Conservation (phyloP, 2,113 vertebrate genomes). For the Ardeotis arabs region DNA sequence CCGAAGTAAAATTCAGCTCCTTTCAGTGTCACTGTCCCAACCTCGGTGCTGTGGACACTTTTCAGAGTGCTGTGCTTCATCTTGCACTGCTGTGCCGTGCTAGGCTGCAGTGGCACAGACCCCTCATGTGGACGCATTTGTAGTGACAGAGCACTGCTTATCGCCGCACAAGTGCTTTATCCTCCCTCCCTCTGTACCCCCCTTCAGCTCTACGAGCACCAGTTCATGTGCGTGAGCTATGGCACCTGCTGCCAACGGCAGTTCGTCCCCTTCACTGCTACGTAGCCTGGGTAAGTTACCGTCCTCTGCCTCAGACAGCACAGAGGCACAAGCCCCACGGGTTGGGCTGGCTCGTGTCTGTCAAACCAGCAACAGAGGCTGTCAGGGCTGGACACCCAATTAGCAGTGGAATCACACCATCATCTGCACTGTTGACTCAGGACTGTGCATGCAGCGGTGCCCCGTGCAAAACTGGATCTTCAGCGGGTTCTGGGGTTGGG, state of each 20-base stretch:
- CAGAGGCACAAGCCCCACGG: background rate
- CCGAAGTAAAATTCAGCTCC: background rate
- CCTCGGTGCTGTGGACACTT: background rate
- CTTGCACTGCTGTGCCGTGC: background rate
- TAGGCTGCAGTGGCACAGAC: background rate
- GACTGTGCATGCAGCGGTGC: background rate
- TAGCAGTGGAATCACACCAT: fast-evolving
- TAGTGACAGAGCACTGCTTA: background rate
- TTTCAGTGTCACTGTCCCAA: background rate
- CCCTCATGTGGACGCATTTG: constrained; percentile 1
- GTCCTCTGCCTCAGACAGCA: background rate
- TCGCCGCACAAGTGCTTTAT: background rate
- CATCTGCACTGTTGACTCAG: background rate
- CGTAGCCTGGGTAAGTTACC: fast-evolving
- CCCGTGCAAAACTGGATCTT: background rate
- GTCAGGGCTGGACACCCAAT: background rate
- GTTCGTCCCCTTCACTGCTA: background rate
- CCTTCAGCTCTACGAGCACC: background rate
- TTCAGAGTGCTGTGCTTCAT: background rate
- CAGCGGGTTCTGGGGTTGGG: background rate
- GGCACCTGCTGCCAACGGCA: background rate
- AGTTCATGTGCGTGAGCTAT: background rate
- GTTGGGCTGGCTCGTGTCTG: background rate
- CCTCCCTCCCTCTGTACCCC: too few relatives aligned
- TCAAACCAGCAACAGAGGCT: background rate